Base-by-base conservation (phyloP, 1,140 invertebrate species). In the Nasonia giraulti region DNA sequence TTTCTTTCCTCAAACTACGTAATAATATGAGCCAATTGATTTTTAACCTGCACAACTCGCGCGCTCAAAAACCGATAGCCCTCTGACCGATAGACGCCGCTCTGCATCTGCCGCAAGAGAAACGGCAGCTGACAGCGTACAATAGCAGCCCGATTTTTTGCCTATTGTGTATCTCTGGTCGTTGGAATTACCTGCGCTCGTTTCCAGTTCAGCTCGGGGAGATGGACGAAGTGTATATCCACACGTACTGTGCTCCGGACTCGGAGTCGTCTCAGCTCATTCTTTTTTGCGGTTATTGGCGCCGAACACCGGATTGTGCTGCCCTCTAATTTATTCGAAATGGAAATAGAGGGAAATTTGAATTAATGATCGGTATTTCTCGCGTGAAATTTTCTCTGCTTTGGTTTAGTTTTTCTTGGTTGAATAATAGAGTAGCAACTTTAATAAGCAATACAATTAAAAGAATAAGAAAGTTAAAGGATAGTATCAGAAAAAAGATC, bases 161-260 rank as follows among this genome's bases (percentile, higher is more conserved):
- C 20, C 69, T 31, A 10, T 69, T 75, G 96, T 55, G 55, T 17
- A 20, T 62, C 20, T 62, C 1, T 62, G 3, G 17, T 14, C 17
- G 14, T n/a, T 62, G 47, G 55, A 17, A 20, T 62, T 62, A 62
- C 55, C 55, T 62, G 55, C 55, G 20, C 20, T 62, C 17, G 17
- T 62, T 62, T 62, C 55, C 55, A 62, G 20, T 5, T 14, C 55
- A n/a, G 40, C 40, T 44, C 10, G 40, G 8, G n/a, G 55, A n/a
- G 55, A 62, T 62, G 20, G 17, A 20, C 20, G 55, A 62, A 62
- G 55, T 62, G 33, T 37, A 55, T 14, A 5, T 55, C 1, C 5
- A 62, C 55, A 17, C 14, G 23, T 23, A 62, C 20, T 62, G 55
- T 17, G 17, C 55, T 17, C 7, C 55, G 20, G 20, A 62, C 20